Evolutionary conservation across 2,888 invertebrate species (phyloP).

Genomic region (Lasiommata megera): DNA sequence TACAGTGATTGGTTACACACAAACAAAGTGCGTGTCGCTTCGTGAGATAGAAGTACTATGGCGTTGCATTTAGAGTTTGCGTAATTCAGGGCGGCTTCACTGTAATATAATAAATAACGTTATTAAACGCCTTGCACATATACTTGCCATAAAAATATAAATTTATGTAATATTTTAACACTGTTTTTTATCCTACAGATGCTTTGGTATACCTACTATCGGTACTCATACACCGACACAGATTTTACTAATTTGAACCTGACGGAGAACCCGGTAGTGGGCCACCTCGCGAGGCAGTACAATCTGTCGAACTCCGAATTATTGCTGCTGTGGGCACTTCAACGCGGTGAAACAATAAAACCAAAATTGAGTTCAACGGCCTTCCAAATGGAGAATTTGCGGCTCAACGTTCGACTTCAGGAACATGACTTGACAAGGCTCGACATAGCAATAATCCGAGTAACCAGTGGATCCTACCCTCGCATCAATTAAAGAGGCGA

Average conservation of each 20-base stretch:
- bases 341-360: neutral
- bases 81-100: too few relatives aligned
- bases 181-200: neutral
- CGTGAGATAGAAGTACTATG: too few relatives aligned
- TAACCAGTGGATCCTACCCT: neutral
- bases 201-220: neutral
- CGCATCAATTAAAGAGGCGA: too few relatives aligned
- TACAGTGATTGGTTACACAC: too few relatives aligned
- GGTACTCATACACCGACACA: neutral
- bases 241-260: neutral
- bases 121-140: too few relatives aligned
- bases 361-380: neutral
- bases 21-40: too few relatives aligned
- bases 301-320: neutral
- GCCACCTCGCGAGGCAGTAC: neutral
- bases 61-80: too few relatives aligned
- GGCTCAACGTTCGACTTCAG: neutral
- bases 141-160: too few relatives aligned
- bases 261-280: neutral
- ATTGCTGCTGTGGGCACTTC: neutral
- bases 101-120: too few relatives aligned
- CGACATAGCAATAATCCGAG: neutral
- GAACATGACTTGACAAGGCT: neutral
- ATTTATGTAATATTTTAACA: too few relatives aligned
- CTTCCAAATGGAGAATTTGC: neutral